Percentiles rank a stretch among this genome's conserved stretches.
These are phyloP conservation scores for Encarsia formosa DNA, from an alignment of 2,888 invertebrate species.

Conservation along the genomic window DNA sequence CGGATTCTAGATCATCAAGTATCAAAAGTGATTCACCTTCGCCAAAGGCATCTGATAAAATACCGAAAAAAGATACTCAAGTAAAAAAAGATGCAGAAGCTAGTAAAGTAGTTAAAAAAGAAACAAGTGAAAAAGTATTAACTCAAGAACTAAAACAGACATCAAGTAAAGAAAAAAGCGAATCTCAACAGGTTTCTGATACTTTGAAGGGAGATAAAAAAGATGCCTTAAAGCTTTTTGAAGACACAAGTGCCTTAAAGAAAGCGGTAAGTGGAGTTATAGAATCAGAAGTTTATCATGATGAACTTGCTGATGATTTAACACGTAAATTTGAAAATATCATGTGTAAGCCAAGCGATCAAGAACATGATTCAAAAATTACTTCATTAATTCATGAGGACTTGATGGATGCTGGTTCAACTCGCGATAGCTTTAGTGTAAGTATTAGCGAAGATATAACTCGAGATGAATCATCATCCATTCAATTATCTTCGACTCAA, in stretches of 20 bases:
- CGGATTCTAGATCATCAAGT: conserved; percentile 10
- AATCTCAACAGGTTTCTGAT: conserved; percentile 35
- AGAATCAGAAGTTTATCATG: conserved; percentile 37
- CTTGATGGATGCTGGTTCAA: conserved; percentile 33
- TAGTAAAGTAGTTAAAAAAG: conserved; percentile 6
- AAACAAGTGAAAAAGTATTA: conserved; percentile 23
- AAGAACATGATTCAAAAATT: conserved; percentile 16
- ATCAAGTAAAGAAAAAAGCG: conserved; percentile 36
- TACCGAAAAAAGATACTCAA: neutral
- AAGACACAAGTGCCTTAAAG: conserved; percentile 31
- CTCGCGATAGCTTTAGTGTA: conserved; percentile 39
- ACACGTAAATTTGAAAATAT: conserved; percentile 42
- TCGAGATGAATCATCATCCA: conserved; percentile 44
- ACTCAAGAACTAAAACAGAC: conserved; percentile 37
- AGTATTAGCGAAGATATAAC: conserved; percentile 41
- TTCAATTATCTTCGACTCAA: conserved; percentile 37
- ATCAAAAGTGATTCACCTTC: conserved; percentile 7
- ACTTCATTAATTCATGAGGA: conserved; percentile 31
- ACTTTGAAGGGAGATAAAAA: conserved; percentile 34
- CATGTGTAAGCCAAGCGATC: conserved; percentile 30
- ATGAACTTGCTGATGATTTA: conserved; percentile 42
- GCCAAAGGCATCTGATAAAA: conserved; percentile 4
- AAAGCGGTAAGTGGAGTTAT: conserved; percentile 24
- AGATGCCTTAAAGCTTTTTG: conserved; percentile 37
- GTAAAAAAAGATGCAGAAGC: conserved; percentile 10